phyloP scores from a whole-genome alignment of 2,888 invertebrate species.

The Callimorpha dominula region DNA sequence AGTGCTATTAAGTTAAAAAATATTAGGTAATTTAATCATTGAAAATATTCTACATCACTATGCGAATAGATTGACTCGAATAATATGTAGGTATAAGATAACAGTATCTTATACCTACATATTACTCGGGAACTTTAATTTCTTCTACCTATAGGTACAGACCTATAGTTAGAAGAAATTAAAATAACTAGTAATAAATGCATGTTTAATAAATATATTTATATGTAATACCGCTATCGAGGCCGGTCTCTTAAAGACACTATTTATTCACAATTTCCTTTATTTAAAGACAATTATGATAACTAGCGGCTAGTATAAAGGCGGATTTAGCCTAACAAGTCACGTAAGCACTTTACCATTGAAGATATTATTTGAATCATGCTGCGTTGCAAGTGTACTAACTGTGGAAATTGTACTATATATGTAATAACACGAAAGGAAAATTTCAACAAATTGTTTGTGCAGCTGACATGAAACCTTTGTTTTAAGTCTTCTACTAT shows the following conservation, averaged over 20 bases:
- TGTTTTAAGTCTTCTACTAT: background rate
- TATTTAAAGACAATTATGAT: conserved; percentile 68
- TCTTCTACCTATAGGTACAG: too few relatives aligned
- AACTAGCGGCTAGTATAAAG: conserved; percentile 61
- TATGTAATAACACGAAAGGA: conserved; percentile 4
- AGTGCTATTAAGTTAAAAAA: too few relatives aligned
- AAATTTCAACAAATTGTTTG: conserved; percentile 15
- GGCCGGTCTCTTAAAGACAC: conserved; percentile 14
- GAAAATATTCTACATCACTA: too few relatives aligned
- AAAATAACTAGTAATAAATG: background rate
- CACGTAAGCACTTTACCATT: conserved; percentile 54
- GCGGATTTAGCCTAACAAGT: conserved; percentile 55
- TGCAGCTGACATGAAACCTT: conserved; percentile 9
- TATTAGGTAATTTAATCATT: too few relatives aligned
- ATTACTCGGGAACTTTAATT: too few relatives aligned
- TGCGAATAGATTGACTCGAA: background rate
- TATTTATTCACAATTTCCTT: conserved; percentile 64
- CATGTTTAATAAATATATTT: background rate
- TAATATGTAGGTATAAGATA: background rate
- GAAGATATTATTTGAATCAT: conserved; percentile 20
- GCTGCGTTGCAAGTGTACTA: background rate
- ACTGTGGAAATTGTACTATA: conserved; percentile 7
- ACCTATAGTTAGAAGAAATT: background rate
- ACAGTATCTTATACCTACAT: too few relatives aligned
- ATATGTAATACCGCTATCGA: background rate